phyloP scores from a whole-genome alignment of 2,113 vertebrate species.

The Scomber colias region DNA sequence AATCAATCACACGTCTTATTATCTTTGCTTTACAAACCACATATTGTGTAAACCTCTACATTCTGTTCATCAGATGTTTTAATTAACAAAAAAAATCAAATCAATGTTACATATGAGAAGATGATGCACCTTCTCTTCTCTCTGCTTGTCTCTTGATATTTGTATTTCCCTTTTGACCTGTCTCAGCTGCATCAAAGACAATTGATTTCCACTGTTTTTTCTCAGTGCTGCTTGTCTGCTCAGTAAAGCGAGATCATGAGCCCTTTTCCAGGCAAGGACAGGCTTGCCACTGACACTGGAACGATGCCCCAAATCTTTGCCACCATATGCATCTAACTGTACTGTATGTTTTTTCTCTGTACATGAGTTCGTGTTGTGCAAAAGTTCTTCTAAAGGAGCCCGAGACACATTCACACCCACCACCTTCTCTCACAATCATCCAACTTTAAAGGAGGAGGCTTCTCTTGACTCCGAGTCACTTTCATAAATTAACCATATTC shows the following conservation, averaged over 20 bases:
- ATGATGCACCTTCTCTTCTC: constrained; percentile 10
- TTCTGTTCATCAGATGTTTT: background rate
- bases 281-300: constrained; percentile 43
- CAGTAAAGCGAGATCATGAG: background rate
- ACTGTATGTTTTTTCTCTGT: background rate
- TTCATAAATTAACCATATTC: constrained; percentile 74
- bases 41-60: background rate
- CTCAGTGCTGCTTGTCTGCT: constrained; percentile 11
- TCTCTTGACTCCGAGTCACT: constrained; percentile 23
- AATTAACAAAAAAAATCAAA: background rate
- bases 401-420: constrained; percentile 17
- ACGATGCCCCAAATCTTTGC: background rate
- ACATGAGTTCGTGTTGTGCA: background rate
- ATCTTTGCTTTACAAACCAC: background rate
- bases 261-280: constrained; percentile 27
- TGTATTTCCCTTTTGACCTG: constrained; percentile 31
- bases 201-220: constrained; percentile 18
- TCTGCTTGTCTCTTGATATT: background rate
- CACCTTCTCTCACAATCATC: constrained; percentile 1
- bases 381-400: background rate
- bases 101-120: constrained; percentile 7
- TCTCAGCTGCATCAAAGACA: constrained; percentile 21
- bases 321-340: constrained; percentile 18
- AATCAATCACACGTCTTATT: background rate
- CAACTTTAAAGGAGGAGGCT: constrained; percentile 21